Conservation (phyloP, 2,797 vertebrate species). For the Pangasius macronema region DNA sequence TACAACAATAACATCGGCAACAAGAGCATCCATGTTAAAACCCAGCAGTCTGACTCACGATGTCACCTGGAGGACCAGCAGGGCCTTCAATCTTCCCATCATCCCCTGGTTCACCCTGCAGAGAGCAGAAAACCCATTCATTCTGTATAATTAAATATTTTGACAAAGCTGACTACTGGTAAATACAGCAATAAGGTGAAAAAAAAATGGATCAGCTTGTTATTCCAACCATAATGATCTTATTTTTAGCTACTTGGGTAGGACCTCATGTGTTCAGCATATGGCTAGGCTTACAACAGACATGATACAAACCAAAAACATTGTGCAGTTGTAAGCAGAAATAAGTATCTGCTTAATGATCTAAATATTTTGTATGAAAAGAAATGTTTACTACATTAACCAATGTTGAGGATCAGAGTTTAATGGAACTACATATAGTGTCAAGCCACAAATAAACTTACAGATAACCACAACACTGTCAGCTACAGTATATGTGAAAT, state of each 20-base stretch:
- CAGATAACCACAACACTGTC: not conserved
- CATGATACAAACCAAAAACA: not conserved
- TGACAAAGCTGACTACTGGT: not conserved
- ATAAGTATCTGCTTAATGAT: not conserved
- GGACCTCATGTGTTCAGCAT: not conserved
- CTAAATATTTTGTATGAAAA: not conserved
- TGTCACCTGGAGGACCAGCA: slow-evolving; percentile 88
- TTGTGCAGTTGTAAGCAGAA: not conserved
- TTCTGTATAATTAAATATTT: not conserved
- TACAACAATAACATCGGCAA: slow-evolving; percentile 15
- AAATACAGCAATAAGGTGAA: not conserved
- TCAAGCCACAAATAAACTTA: not conserved
- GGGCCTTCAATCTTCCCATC: slow-evolving; percentile 86
- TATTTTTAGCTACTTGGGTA: not conserved
- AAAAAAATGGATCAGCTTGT: not conserved
- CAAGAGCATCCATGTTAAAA: slow-evolving; percentile 25
- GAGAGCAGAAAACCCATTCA: slow-evolving; percentile 17
- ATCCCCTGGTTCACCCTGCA: slow-evolving; percentile 91
- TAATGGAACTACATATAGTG: not conserved
- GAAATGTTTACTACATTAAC: not conserved
- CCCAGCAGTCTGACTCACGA: slow-evolving; percentile 78
- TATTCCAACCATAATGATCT: not conserved
- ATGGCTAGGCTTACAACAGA: not conserved
- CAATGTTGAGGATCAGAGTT: not conserved
- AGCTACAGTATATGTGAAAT: not conserved